Percentiles rank a stretch among this genome's conserved stretches.
phyloP scores from a whole-genome alignment of 2,113 vertebrate species.

The Sander vitreus region DNA sequence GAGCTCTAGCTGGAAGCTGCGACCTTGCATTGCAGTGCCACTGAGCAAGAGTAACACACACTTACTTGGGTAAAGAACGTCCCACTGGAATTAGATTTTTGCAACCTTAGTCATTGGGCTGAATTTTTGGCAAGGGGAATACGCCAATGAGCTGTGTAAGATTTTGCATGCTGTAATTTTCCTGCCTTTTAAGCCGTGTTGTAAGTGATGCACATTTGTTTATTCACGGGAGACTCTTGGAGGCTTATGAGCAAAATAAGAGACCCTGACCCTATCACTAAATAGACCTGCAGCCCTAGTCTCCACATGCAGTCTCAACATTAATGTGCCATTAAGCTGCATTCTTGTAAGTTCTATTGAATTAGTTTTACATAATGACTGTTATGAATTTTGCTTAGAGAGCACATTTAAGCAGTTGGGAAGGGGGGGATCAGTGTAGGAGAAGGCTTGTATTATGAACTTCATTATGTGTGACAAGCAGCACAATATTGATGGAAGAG shows the following conservation, averaged over 20 bases:
- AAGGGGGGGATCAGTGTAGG: conserved; percentile 18
- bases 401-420: conserved; percentile 65
- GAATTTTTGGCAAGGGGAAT: conserved; percentile 31
- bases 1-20: conserved; percentile 51
- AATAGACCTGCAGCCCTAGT: conserved; percentile 35
- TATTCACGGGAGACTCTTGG: conserved; percentile 33
- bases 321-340: conserved; percentile 67
- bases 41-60: conserved; percentile 67
- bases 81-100: conserved; percentile 40
- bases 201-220: conserved; percentile 40
- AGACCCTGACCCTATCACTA: conserved; percentile 40
- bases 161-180: conserved; percentile 15
- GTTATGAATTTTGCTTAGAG: conserved; percentile 69
- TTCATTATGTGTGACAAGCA: conserved; percentile 78
- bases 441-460: conserved; percentile 65
- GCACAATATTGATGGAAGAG: conserved; percentile 76
- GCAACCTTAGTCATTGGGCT: conserved; percentile 29
- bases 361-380: conserved; percentile 77
- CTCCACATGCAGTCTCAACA: conserved; percentile 44
- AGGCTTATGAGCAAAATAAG: conserved; percentile 42
- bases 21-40: conserved; percentile 47
- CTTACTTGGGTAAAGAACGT: conserved; percentile 46
- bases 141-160: conserved; percentile 11
- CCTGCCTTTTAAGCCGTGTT: conserved; percentile 32
- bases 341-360: conserved; percentile 68